Evolutionary conservation across 2,113 vertebrate genomes (phyloP).

Genomic region (Laticauda laticaudata): DNA sequence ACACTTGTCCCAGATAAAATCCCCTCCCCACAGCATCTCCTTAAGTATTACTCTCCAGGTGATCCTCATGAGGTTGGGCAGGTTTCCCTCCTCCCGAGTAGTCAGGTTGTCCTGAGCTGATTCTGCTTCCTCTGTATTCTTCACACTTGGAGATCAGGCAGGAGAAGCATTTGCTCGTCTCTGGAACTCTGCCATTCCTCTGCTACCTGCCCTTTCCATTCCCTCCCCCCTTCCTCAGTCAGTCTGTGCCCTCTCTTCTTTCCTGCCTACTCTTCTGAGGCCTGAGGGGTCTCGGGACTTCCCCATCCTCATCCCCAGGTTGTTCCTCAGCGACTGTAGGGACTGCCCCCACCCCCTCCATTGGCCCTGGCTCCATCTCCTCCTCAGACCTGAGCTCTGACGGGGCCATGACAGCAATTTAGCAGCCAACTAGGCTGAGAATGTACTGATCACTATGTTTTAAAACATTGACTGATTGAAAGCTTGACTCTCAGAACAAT

Average conservation of each 20-base stretch:
- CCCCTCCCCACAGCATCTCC: too few relatives aligned
- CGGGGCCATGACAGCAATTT: neutral
- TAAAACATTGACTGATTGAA: neutral
- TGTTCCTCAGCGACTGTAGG: neutral
- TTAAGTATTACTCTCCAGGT: too few relatives aligned
- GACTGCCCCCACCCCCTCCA: neutral
- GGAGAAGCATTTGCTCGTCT: neutral
- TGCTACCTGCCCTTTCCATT: neutral
- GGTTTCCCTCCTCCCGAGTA: neutral
- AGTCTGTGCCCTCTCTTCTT: neutral
- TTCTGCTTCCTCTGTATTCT: neutral
- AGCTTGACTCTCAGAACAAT: neutral
- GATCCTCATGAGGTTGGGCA: too few relatives aligned
- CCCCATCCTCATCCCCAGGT: neutral
- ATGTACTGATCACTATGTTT: neutral
- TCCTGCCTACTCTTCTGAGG: neutral
- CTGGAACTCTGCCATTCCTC: neutral
- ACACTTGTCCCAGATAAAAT: too few relatives aligned
- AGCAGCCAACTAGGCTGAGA: neutral
- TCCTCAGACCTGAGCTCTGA: neutral
- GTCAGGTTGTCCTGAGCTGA: neutral
- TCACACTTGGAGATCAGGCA: fast-evolving
- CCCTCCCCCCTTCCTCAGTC: neutral
- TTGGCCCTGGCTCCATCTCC: neutral
- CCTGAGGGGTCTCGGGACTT: neutral